phyloP scores from a whole-genome alignment of 2,888 invertebrate genomes.

The Microplitis manilae region DNA sequence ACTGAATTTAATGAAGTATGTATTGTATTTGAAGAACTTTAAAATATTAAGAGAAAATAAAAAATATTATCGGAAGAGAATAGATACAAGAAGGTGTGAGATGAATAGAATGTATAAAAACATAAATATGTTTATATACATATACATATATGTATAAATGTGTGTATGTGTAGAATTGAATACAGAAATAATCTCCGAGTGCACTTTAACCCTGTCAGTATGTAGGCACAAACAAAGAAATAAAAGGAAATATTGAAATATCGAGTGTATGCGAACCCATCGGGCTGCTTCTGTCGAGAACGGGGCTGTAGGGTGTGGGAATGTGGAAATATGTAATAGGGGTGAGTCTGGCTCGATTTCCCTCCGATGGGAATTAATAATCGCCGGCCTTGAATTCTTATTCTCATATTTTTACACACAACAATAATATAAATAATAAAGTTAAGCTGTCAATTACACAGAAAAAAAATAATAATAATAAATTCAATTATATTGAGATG shows the following conservation, averaged over 20 bases:
- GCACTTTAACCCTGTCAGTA: slow-evolving; percentile 19
- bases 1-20: not conserved
- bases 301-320: slow-evolving; percentile 5
- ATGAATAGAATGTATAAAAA: not conserved
- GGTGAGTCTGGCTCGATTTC: slow-evolving; percentile 27
- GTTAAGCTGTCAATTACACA: no score
- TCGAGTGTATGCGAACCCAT: slow-evolving; percentile 27
- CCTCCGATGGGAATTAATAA: slow-evolving; percentile 37
- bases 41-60: no score
- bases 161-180: not conserved
- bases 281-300: not conserved
- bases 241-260: slow-evolving; percentile 36
- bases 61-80: not conserved
- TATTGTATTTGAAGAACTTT: slow-evolving; percentile 4
- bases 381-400: slow-evolving; percentile 33
- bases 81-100: not conserved
- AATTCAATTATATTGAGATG: no score
- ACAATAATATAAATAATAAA: no score
- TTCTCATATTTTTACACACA: slow-evolving; percentile 4
- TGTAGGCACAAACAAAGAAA: slow-evolving; percentile 28
- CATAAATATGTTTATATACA: slow-evolving; percentile 4
- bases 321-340: not conserved
- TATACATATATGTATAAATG: not conserved
- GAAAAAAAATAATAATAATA: no score
- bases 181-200: slow-evolving; percentile 36